Evolutionary conservation across 37 sponge, comb jelly and placozoan genomes (phyloP).

Genomic region (Oopsacas minuta): DNA sequence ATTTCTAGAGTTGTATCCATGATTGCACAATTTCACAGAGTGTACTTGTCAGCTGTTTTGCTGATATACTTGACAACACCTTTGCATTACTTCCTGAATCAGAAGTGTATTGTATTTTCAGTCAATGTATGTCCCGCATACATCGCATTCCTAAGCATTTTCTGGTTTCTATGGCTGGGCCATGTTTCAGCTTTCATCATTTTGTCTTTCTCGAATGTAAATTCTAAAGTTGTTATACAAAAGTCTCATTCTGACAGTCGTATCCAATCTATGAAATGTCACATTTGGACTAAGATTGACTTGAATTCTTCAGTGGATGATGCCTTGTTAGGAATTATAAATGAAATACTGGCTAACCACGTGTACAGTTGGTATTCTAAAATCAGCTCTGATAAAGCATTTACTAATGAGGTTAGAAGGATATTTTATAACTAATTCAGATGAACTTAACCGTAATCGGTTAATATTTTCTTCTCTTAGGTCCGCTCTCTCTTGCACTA

Average conservation of each 20-base stretch:
- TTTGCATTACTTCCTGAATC: not conserved
- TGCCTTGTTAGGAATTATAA: not conserved
- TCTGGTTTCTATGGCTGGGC: conserved; percentile 11
- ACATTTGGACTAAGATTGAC: not conserved
- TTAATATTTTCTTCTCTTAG: not conserved
- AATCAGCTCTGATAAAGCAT: not conserved
- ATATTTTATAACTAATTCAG: too few relatives aligned
- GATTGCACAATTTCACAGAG: not conserved
- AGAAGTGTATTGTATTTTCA: not conserved
- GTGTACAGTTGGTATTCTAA: not conserved
- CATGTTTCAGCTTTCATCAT: not conserved
- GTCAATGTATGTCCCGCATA: not conserved
- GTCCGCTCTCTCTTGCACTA: not conserved
- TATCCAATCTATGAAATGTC: not conserved
- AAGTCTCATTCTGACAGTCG: not conserved
- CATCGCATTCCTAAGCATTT: not conserved
- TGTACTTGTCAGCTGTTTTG: not conserved
- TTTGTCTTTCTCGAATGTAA: not conserved
- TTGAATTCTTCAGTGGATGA: not conserved
- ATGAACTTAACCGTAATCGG: not conserved
- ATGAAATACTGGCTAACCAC: not conserved
- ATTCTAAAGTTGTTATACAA: not conserved
- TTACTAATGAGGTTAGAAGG: not conserved
- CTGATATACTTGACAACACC: not conserved
- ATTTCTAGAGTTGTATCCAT: too few relatives aligned